Evolutionary conservation across 2,888 invertebrate genomes (phyloP).

Genomic region (Phalera bucephala): DNA sequence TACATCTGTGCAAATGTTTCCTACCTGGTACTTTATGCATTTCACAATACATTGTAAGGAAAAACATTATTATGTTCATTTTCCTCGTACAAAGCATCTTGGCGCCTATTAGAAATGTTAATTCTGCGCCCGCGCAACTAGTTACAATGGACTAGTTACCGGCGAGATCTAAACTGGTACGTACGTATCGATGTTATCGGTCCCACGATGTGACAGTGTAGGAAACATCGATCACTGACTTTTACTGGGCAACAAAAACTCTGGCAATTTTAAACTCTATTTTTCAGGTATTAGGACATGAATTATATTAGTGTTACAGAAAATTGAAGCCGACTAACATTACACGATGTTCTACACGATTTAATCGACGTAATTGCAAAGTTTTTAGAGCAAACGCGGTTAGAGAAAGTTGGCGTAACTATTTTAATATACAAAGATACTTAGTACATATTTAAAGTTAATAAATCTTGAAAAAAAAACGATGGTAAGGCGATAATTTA

Average conservation of each 20-base stretch:
- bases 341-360: slow-evolving; percentile 28
- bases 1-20: no score
- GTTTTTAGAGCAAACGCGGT: slow-evolving; percentile 32
- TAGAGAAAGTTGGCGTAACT: slow-evolving; percentile 34
- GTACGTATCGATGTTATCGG: slow-evolving; percentile 31
- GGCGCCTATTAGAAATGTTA: slow-evolving; percentile 14
- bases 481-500: no score
- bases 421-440: no score
- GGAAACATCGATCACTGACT: slow-evolving; percentile 42
- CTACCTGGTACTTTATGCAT: no score
- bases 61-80: slow-evolving; percentile 10
- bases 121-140: slow-evolving; percentile 24
- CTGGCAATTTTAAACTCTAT: slow-evolving; percentile 19
- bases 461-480: no score
- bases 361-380: slow-evolving; percentile 26
- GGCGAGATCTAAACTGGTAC: slow-evolving; percentile 25
- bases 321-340: neutral
- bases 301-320: slow-evolving; percentile 1
- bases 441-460: no score
- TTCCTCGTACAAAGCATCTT: slow-evolving; percentile 8
- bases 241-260: slow-evolving; percentile 18
- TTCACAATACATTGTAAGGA: no score
- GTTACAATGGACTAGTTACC: slow-evolving; percentile 30
- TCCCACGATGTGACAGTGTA: slow-evolving; percentile 26
- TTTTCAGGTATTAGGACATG: neutral